phyloP scores from a whole-genome alignment of 2,888 invertebrate species.

The Eupeodes luniger region DNA sequence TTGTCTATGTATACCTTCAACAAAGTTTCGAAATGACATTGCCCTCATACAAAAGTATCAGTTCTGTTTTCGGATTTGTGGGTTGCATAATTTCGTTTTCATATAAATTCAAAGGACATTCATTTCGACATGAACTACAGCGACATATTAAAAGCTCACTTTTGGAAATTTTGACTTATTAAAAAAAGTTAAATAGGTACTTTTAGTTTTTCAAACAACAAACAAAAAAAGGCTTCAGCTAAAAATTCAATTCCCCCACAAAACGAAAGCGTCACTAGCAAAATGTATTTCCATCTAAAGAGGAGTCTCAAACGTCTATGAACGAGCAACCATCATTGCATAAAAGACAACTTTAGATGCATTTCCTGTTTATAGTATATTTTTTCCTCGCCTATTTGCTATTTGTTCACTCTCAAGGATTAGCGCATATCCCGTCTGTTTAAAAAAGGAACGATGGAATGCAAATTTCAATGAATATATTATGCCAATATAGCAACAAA shows the following conservation, averaged over 20 bases:
- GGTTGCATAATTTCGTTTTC: conserved; percentile 5
- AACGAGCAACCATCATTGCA: background rate
- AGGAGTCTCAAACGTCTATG: background rate
- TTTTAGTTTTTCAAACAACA: background rate
- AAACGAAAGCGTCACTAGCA: background rate
- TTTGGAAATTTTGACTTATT: background rate
- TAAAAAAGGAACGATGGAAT: conserved; percentile 1
- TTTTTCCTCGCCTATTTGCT: background rate
- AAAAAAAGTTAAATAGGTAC: background rate
- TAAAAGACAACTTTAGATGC: conserved; percentile 2
- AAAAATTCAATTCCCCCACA: conserved; percentile 24
- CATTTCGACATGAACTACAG: conserved; percentile 3
- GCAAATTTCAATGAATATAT: conserved; percentile 29
- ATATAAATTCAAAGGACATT: conserved; percentile 6
- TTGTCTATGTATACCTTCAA: background rate
- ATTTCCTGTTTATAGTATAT: background rate
- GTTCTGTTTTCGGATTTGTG: background rate
- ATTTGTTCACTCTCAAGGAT: background rate
- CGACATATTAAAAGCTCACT: background rate
- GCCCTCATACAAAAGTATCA: background rate
- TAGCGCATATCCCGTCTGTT: conserved; percentile 21
- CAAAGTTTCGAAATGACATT: conserved; percentile 9
- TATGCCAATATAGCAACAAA: background rate
- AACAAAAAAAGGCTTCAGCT: conserved; percentile 8
- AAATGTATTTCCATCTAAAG: conserved; percentile 22